A percentile compares a stretch with the other conserved stretches of the same genome.
Evolutionary conservation across 2,888 invertebrate species (phyloP).

Genomic region (Antitype chi): DNA sequence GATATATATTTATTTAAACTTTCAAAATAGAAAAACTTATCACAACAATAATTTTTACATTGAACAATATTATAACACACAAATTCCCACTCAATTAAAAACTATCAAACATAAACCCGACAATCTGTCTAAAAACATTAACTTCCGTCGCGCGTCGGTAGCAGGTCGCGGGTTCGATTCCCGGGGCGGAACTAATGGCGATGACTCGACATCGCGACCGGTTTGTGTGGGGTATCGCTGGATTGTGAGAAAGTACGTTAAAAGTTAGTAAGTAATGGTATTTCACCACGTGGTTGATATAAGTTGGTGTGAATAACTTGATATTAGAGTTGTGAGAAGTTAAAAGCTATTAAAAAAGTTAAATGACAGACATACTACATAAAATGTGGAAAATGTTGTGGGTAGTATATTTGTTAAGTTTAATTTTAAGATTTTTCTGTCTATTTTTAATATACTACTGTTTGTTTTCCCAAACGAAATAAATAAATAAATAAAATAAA

Average conservation of each 20-base stretch:
- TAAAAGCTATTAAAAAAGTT: not conserved
- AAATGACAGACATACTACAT: not conserved
- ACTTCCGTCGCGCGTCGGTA: constrained; percentile 70
- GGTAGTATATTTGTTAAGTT: too few relatives aligned
- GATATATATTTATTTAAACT: not conserved
- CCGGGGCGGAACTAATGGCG: constrained; percentile 81
- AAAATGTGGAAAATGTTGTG: too few relatives aligned
- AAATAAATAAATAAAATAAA: too few relatives aligned
- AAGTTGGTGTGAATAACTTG: not conserved
- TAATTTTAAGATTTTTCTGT: too few relatives aligned
- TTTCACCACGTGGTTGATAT: constrained; percentile 18
- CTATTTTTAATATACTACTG: too few relatives aligned
- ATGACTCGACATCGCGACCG: constrained; percentile 76
- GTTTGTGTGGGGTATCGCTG: constrained; percentile 64
- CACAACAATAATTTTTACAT: not conserved
- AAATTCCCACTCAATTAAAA: constrained; percentile 58
- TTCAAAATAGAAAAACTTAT: not conserved
- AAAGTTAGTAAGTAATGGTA: not conserved
- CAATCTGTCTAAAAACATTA: constrained; percentile 61
- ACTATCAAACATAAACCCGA: constrained; percentile 49
- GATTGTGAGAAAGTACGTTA: constrained; percentile 56
- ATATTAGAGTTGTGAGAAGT: not conserved
- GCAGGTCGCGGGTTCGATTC: constrained; percentile 76
- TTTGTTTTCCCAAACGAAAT: too few relatives aligned
- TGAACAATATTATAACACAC: not conserved